These are phyloP conservation scores for Ormyrus pomaceus DNA, from an alignment of 2,888 invertebrate genomes.

Conservation along the genomic window DNA sequence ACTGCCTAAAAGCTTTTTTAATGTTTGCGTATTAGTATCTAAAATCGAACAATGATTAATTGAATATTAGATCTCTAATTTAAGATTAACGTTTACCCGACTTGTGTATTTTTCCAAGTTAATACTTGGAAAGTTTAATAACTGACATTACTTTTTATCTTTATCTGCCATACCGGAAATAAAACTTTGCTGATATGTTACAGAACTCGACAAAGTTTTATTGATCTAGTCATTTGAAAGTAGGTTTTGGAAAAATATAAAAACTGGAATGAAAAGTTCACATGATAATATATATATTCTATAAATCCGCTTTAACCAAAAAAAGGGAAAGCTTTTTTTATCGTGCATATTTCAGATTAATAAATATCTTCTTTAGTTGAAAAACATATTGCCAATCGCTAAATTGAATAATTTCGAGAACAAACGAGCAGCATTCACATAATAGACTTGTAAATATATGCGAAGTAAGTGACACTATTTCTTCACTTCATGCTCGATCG, in stretches of 20 bases:
- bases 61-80: no score
- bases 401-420: no score
- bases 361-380: no score
- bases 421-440: no score
- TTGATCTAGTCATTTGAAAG: slow-evolving; percentile 27
- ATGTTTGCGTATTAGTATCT: no score
- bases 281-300: neutral
- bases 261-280: slow-evolving; percentile 26
- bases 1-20: no score
- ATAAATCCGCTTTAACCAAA: no score
- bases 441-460: no score
- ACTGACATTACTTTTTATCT: slow-evolving; percentile 38
- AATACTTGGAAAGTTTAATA: slow-evolving; percentile 23
- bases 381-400: no score
- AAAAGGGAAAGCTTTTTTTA: neutral
- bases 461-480: no score
- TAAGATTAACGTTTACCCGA: slow-evolving; percentile 4
- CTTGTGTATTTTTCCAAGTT: slow-evolving; percentile 21
- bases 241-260: neutral
- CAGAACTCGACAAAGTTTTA: slow-evolving; percentile 20
- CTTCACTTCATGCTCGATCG: no score
- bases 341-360: slow-evolving; percentile 1
- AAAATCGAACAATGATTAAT: no score
- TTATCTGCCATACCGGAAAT: slow-evolving; percentile 28
- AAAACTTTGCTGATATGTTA: slow-evolving; percentile 36